phyloP scores from a whole-genome alignment of 2,888 invertebrate species.

The Drymonia ruficornis region DNA sequence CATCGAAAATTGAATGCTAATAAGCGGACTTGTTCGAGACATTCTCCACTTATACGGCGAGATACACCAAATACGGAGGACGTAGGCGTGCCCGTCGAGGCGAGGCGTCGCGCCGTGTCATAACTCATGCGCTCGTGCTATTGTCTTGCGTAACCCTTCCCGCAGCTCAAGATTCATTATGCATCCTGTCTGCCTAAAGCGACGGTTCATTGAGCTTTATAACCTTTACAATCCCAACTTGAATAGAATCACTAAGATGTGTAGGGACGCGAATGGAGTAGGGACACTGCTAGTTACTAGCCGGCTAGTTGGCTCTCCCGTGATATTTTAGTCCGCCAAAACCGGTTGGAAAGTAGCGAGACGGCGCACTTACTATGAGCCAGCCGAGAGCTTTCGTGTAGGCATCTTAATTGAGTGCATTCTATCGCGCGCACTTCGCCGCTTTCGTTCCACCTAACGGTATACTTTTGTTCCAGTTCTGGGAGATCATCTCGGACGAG shows the following conservation, averaged over 20 bases:
- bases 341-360: conserved; percentile 74
- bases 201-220: conserved; percentile 71
- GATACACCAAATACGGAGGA: conserved; percentile 67
- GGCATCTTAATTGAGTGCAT: conserved; percentile 66
- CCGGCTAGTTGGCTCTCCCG: conserved; percentile 33
- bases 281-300: conserved; percentile 17
- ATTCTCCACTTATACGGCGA: conserved; percentile 73
- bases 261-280: conserved; percentile 43
- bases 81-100: conserved; percentile 71
- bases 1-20: conserved; percentile 68
- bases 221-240: conserved; percentile 40
- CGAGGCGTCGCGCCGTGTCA: conserved; percentile 52
- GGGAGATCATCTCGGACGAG: conserved; percentile 98
- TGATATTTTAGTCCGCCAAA: conserved; percentile 47
- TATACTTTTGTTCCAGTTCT: conserved; percentile 86
- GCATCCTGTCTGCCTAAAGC: conserved; percentile 69
- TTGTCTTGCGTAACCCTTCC: conserved; percentile 73
- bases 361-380: conserved; percentile 52
- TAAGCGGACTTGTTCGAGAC: conserved; percentile 58
- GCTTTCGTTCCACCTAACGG: conserved; percentile 87
- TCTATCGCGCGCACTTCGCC: conserved; percentile 39
- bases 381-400: conserved; percentile 61
- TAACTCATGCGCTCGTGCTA: conserved; percentile 52
- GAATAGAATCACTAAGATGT: conserved; percentile 36
- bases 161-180: conserved; percentile 64